These are phyloP conservation scores for Globodera rostochiensis DNA, from an alignment of 1,140 invertebrate species.

Conservation along the genomic window DNA sequence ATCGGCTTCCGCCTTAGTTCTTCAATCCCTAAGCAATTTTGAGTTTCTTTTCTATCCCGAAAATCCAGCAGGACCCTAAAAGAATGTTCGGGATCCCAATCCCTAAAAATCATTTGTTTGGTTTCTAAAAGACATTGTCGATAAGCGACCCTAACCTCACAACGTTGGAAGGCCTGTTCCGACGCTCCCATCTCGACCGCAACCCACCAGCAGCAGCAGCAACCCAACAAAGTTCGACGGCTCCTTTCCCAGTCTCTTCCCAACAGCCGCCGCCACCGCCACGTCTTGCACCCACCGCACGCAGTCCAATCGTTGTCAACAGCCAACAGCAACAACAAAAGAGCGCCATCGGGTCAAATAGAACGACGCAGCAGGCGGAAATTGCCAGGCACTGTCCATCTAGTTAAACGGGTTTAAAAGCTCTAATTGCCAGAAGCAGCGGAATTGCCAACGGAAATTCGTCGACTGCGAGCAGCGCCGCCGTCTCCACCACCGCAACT, in stretches of 20 bases:
- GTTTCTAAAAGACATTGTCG: not conserved
- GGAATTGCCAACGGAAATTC: constrained; percentile 2
- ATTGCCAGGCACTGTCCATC: not conserved
- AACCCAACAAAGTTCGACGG: not conserved
- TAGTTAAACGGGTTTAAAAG: not conserved
- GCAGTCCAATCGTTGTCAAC: not conserved
- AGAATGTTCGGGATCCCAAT: no score
- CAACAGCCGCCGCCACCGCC: not conserved
- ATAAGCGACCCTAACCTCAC: not conserved
- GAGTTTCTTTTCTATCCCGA: no score
- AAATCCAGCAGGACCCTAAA: no score
- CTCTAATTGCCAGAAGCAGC: constrained; percentile 9
- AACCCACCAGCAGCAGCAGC: not conserved
- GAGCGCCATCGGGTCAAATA: not conserved
- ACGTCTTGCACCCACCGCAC: not conserved
- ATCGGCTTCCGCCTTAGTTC: no score
- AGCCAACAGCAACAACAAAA: constrained; percentile 4
- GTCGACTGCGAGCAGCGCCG: not conserved
- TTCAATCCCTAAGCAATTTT: no score
- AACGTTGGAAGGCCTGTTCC: constrained; percentile 21
- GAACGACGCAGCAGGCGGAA: constrained; percentile 7
- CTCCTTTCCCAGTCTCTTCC: not conserved
- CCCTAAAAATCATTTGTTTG: no score
- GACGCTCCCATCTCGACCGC: not conserved
- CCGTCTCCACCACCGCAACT: constrained; percentile 9